Percentiles rank a stretch among this genome's conserved stretches.
Conservation (phyloP, 1,140 invertebrate genomes). For the Caerostris extrusa region DNA sequence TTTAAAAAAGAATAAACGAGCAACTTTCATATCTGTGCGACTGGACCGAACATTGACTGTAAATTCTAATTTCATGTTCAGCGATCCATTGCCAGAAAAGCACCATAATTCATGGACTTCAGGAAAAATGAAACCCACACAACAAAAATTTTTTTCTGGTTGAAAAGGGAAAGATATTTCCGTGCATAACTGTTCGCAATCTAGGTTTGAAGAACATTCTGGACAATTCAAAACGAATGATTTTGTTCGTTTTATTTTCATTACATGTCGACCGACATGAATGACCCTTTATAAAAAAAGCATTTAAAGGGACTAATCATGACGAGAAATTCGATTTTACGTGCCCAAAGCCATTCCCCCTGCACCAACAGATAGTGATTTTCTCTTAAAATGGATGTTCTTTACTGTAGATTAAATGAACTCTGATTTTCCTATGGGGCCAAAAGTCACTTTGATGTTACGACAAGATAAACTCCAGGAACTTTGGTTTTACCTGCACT, state of each 20-base stretch:
- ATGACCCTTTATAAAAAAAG: background rate
- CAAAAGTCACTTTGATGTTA: constrained; percentile 42
- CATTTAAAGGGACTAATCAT: background rate
- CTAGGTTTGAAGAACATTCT: background rate
- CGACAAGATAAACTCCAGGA: constrained; percentile 6
- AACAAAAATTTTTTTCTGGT: background rate
- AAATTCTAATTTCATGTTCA: background rate
- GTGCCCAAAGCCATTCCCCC: background rate
- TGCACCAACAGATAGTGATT: background rate
- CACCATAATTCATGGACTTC: background rate
- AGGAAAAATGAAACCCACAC: background rate
- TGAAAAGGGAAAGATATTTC: background rate
- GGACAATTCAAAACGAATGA: background rate
- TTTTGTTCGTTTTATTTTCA: background rate
- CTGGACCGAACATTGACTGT: background rate
- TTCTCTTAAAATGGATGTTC: constrained; percentile 8
- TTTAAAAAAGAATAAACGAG: background rate
- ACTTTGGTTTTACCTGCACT: constrained; percentile 10
- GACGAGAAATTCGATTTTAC: constrained; percentile 7
- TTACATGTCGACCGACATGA: constrained; percentile 11
- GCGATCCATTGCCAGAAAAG: background rate
- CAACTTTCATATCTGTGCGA: background rate
- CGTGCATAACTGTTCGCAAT: too few relatives aligned
- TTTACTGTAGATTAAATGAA: constrained; percentile 20
- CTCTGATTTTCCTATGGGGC: constrained; percentile 18